Evolutionary conservation across 2,888 invertebrate species (phyloP), one percentile per base, ranked within the genome.

Genomic region (Clanis bilineata): DNA sequence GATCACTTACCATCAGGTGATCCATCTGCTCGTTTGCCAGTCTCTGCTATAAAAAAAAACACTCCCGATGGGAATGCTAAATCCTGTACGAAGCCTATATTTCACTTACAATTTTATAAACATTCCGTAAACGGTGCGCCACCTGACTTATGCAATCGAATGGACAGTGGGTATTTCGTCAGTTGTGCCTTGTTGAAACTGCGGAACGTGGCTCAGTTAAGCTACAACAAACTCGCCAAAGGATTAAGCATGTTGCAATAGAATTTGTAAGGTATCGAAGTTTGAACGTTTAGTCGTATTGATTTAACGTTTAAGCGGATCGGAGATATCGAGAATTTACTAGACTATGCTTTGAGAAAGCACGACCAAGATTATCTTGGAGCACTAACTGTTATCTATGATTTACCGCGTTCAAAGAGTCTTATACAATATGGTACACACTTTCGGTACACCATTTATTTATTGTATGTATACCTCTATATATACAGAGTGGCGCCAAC

Each of bases 111-210:
- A 51, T 51, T 51, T 51, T 51, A 32, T 28, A 1, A 51, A 3
- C 10, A 51, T 51, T 32, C 18, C 32, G 32, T 51, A 47, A 47
- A 47, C 32, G 1, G 18, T 51, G 32, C 51, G 10, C 22, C 44
- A 51, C 51, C 51, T 51, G 51, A 51, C 18, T 51, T 51, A 51
- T 51, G 32, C 32, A 32, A 51, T 51, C 10, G 18, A 51, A 18
- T 51, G 51, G 51, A 51, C 51, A 51, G 18, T 32, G 45, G 45
- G 18, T 51, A 51, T 51, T 51, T 51, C 51, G 51, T 32, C 51
- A 51, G 32, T n/a, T n/a, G n/a, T 32, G 32, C 32, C 51, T 51
- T 51, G 32, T 51, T 51, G 51, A 51, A 51, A 51, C 18, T 32
- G 32, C 51, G 51, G 51, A 28, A 51, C 32, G 18, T 28, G 15